Evolutionary conservation across 2,888 invertebrate genomes (phyloP).

Genomic region (Rhingia campestris): DNA sequence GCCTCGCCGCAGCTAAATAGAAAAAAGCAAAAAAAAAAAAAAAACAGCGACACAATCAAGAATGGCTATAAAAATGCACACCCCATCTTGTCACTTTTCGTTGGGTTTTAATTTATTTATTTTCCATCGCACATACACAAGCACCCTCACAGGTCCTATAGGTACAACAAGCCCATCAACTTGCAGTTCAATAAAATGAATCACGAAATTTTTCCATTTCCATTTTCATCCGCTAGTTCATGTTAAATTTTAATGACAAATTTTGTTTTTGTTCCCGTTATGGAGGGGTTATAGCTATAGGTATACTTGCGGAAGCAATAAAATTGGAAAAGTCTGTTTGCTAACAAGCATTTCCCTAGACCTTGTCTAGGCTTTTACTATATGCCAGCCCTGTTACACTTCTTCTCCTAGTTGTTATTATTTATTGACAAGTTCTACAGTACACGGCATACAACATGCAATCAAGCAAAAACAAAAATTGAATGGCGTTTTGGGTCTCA

Average conservation of each 20-base stretch:
- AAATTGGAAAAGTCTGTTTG: constrained; percentile 42
- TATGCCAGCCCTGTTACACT: background rate
- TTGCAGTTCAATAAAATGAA: constrained; percentile 34
- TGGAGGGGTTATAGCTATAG: background rate
- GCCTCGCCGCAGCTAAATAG: background rate
- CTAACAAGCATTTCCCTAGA: constrained; percentile 20
- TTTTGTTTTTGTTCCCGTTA: constrained; percentile 9
- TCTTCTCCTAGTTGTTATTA: constrained; percentile 45
- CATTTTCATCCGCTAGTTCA: constrained; percentile 23
- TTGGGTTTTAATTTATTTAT: constrained; percentile 35
- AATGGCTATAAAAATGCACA: background rate
- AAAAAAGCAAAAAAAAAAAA: background rate
- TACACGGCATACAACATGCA: constrained; percentile 40
- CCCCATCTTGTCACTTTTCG: constrained; percentile 37
- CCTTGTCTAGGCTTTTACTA: constrained; percentile 9
- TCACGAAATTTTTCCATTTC: constrained; percentile 41
- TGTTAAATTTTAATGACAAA: constrained; percentile 50
- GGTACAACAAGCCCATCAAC: background rate
- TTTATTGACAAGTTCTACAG: constrained; percentile 42
- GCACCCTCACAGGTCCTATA: too few species aligned
- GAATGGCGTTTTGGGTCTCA: constrained; percentile 10
- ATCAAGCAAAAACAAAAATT: constrained; percentile 23
- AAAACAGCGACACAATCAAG: background rate
- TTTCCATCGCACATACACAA: background rate
- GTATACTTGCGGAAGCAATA: background rate